Evolutionary conservation across 1,140 invertebrate species (phyloP).

Genomic region (Gryllus bimaculatus): DNA sequence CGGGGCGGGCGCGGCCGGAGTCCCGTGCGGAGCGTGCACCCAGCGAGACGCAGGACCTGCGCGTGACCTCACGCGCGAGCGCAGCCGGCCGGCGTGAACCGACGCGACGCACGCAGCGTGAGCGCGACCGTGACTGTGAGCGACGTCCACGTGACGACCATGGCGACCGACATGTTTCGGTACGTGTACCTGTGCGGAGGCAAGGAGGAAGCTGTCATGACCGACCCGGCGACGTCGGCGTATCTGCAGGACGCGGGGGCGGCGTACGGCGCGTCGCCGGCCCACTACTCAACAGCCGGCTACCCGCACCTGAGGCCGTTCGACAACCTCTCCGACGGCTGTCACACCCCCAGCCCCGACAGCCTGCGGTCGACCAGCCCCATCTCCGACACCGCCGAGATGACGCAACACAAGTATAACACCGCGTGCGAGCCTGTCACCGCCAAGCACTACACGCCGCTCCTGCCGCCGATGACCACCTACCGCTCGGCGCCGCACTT

Average conservation of each 20-base stretch:
- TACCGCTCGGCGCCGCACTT: not conserved
- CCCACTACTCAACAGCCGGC: not conserved
- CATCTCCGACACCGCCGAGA: slow-evolving; percentile 13
- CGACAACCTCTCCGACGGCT: slow-evolving; percentile 36
- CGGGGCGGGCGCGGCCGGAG: not conserved
- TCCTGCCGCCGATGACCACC: slow-evolving; percentile 14
- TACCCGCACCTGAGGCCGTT: not conserved
- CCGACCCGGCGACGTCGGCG: not conserved
- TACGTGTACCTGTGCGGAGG: slow-evolving; percentile 19
- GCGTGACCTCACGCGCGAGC: not conserved
- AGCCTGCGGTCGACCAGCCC: slow-evolving; percentile 47
- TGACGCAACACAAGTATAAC: no score
- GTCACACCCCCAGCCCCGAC: slow-evolving; percentile 48
- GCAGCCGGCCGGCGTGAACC: not conserved
- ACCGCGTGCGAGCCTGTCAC: slow-evolving; percentile 25
- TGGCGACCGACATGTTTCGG: slow-evolving; percentile 14
- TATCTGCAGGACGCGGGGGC: not conserved
- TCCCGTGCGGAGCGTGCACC: not conserved
- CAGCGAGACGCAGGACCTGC: no score
- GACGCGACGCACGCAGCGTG: no score
- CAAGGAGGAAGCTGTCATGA: slow-evolving; percentile 12
- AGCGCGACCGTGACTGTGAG: no score
- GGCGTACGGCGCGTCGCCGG: not conserved
- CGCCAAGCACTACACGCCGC: slow-evolving; percentile 19
- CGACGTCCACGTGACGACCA: slow-evolving; percentile 4